Percentiles rank a stretch among this genome's conserved stretches.
These are phyloP conservation scores for Andricus curvator DNA, from an alignment of 2,888 invertebrate species.

Conservation along the genomic window DNA sequence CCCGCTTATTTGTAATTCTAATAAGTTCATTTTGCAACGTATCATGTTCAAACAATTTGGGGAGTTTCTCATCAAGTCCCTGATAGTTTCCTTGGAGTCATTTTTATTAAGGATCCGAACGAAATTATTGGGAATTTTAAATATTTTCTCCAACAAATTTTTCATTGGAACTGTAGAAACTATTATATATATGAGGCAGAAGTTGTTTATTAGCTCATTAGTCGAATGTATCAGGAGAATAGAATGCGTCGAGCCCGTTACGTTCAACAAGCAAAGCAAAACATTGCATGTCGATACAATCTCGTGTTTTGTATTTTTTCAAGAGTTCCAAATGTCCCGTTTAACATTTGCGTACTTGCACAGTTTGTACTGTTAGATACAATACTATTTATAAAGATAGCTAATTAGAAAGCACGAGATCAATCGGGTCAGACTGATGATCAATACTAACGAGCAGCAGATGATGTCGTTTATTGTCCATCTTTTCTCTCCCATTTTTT, in stretches of 20 bases:
- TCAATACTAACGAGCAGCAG: slow-evolving; percentile 29
- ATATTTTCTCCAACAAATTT: neutral
- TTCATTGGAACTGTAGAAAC: neutral
- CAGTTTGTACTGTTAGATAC: neutral
- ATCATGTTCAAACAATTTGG: neutral
- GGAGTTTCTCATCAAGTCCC: neutral
- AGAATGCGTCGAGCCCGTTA: neutral
- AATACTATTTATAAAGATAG: neutral
- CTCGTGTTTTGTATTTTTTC: slow-evolving; percentile 28
- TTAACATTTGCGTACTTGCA: slow-evolving; percentile 1
- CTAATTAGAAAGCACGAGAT: slow-evolving; percentile 31
- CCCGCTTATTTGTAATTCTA: slow-evolving; percentile 62
- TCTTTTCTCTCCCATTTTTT: slow-evolving; percentile 1
- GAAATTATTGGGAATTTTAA: neutral
- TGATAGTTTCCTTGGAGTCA: neutral
- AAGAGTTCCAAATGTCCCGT: neutral
- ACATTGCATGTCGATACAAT: slow-evolving; percentile 15
- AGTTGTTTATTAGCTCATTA: slow-evolving; percentile 11
- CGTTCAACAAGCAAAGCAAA: neutral
- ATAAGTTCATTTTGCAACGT: slow-evolving; percentile 58
- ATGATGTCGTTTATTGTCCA: slow-evolving; percentile 19
- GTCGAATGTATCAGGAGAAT: slow-evolving; percentile 11
- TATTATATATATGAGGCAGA: neutral
- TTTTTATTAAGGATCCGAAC: neutral
- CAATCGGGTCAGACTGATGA: slow-evolving; percentile 33